Percentiles rank a stretch among this genome's conserved stretches.
Evolutionary conservation across 2,888 invertebrate genomes (phyloP).

Genomic region (Acrobasis consociella): DNA sequence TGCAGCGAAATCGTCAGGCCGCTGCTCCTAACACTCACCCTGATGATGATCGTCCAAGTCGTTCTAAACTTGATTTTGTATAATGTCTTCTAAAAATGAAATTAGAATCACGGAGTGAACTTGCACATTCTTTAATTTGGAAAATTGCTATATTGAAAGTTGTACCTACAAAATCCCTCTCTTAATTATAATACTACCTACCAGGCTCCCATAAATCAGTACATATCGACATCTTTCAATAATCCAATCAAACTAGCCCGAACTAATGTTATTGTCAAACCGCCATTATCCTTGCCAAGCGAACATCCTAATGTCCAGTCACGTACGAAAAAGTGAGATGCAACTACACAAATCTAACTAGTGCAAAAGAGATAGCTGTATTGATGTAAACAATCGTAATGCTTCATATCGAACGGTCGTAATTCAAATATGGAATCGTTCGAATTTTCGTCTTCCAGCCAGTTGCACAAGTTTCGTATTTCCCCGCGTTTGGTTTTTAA

Average conservation of each 20-base stretch:
- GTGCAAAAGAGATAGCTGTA: slow-evolving; percentile 45
- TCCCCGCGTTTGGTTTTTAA: slow-evolving; percentile 32
- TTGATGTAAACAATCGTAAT: slow-evolving; percentile 59
- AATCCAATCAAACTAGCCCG: slow-evolving; percentile 73
- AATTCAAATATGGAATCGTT: slow-evolving; percentile 33
- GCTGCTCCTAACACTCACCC: no score
- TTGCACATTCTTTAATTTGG: no score
- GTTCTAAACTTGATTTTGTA: no score
- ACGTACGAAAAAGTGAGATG: slow-evolving; percentile 53
- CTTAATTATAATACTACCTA: background rate
- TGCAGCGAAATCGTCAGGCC: no score
- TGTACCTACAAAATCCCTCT: no score
- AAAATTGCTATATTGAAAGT: no score
- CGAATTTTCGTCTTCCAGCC: slow-evolving; percentile 35
- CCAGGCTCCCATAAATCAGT: slow-evolving; percentile 58
- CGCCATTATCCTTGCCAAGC: slow-evolving; percentile 68
- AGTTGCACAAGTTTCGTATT: slow-evolving; percentile 32
- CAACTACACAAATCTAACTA: slow-evolving; percentile 34
- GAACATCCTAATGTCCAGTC: slow-evolving; percentile 73
- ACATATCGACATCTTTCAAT: slow-evolving; percentile 73
- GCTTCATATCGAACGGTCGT: slow-evolving; percentile 36
- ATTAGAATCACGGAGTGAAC: no score
- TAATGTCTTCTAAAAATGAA: no score
- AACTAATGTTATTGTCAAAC: slow-evolving; percentile 78
- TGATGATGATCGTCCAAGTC: no score